These are phyloP conservation scores for Champsocephalus gunnari DNA, from an alignment of 2,797 vertebrate species.

Conservation along the genomic window DNA sequence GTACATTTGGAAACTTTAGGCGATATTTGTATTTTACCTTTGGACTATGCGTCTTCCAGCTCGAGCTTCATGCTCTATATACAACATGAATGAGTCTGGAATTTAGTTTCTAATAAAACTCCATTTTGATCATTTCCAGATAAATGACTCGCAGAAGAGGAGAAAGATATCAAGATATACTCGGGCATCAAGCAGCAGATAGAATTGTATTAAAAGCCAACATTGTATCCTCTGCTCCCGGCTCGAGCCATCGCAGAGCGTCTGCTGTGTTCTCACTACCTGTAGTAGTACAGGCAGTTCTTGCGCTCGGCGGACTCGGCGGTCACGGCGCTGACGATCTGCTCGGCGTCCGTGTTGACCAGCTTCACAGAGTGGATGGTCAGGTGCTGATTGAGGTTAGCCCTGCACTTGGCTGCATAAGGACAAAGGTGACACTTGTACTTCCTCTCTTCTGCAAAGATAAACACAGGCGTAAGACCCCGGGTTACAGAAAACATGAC, in stretches of 20 bases:
- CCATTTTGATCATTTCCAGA: background rate
- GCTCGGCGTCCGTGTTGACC: slow-evolving; percentile 95
- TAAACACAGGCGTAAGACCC: slow-evolving; percentile 52
- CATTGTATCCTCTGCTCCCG: background rate
- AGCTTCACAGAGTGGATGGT: slow-evolving; percentile 98
- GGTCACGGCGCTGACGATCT: slow-evolving; percentile 94
- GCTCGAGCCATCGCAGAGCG: background rate
- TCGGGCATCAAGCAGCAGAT: background rate
- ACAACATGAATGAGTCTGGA: background rate
- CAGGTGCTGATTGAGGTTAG: slow-evolving; percentile 99
- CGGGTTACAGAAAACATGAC: slow-evolving; percentile 53
- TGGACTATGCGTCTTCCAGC: background rate
- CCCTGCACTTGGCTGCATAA: slow-evolving; percentile 98
- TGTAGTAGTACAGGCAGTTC: slow-evolving; percentile 97
- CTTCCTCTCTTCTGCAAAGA: slow-evolving; percentile 94
- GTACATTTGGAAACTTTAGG: background rate
- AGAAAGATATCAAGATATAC: background rate
- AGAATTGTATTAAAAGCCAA: background rate
- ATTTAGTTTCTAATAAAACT: background rate
- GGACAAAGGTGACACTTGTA: slow-evolving; percentile 99
- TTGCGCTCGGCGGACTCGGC: slow-evolving; percentile 91
- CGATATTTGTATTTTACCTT: background rate
- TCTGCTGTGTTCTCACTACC: slow-evolving; percentile 77
- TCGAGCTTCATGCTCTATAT: background rate
- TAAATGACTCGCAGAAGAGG: background rate